These are phyloP conservation scores for Isotomurus palustris DNA, from an alignment of 2,888 invertebrate genomes.

Conservation along the genomic window DNA sequence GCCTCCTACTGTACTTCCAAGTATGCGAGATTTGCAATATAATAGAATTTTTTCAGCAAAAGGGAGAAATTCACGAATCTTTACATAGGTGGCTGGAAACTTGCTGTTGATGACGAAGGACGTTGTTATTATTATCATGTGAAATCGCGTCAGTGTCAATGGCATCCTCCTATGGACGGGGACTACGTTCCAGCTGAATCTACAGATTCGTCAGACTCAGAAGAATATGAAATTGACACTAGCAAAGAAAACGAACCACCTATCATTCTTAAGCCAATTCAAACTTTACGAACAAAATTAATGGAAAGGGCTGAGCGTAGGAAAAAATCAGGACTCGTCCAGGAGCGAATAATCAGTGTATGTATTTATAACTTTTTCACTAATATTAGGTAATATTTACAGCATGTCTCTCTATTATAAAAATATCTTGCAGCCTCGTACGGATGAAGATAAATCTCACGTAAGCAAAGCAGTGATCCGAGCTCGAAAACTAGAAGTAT, in stretches of 20 bases:
- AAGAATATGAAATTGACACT: slow-evolving; percentile 47
- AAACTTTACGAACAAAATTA: slow-evolving; percentile 23
- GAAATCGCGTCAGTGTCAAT: slow-evolving; percentile 69
- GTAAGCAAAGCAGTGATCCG: slow-evolving; percentile 58
- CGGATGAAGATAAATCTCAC: slow-evolving; percentile 70
- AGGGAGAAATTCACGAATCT: not conserved
- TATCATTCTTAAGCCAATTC: slow-evolving; percentile 5
- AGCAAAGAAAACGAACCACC: slow-evolving; percentile 43
- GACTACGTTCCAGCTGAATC: slow-evolving; percentile 16
- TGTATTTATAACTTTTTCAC: too few species aligned
- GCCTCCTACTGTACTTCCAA: slow-evolving; percentile 54
- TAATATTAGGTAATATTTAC: not conserved
- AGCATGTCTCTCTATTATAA: not conserved
- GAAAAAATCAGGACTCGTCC: slow-evolving; percentile 56
- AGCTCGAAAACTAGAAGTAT: slow-evolving; percentile 26
- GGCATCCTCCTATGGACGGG: slow-evolving; percentile 61
- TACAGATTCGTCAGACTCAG: slow-evolving; percentile 24
- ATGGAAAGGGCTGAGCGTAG: slow-evolving; percentile 40
- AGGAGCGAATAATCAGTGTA: slow-evolving; percentile 63
- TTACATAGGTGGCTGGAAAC: slow-evolving; percentile 70
- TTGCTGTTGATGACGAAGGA: slow-evolving; percentile 73
- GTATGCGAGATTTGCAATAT: slow-evolving; percentile 49
- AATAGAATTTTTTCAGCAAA: slow-evolving; percentile 48
- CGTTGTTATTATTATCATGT: slow-evolving; percentile 88
- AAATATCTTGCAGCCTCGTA: slow-evolving; percentile 61